Base-by-base conservation (phyloP, 2,113 vertebrate genomes). In the Thinocorus orbignyianus region DNA sequence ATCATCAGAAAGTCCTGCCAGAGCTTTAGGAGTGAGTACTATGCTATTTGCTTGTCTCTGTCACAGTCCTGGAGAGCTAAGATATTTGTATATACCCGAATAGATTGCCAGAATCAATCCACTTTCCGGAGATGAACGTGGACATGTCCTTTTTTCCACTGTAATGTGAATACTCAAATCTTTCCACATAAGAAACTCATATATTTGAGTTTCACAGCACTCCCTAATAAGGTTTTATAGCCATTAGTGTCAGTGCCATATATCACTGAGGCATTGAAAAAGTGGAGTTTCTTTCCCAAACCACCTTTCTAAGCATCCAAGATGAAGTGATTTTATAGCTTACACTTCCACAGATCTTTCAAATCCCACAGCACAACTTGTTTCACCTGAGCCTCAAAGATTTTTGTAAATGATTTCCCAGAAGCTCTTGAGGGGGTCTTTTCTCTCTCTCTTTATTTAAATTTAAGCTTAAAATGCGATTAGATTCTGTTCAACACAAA, bases 321-420 rank as follows among this genome's bases (percentile, higher is more conserved):
- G 95, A 97, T 96, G 96, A 97, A 97, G 95, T 95, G 96, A 90
- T 97, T 97, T 97, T 96, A 94, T 90, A 95, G 93, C 93, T 96
- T 97, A 96, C 92, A 95, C 49, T 96, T 95, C 86, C 94, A 94
- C 91, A 95, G 91, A 97, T 96, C 87, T 97, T 91, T 97, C 93
- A 97, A 96, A 93, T 97, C 89, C 89, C 95, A 76, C 62, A 94
- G 88, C 94, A 81, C 61, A 81, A 80, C 90, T 93, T 82, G 81
- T 91, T 96, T 96, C 91, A 97, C 96, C 96, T 96, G 94, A 93
- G 78, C 91, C 84, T 93, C 86, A 62, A 94, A 92, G 83, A 95
- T 92, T 97, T 96, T 97, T 96, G 86, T 92, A 97, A 96, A 97
- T 96, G 48, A 85, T 92, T 97, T 95, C 81, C 81, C 66, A 96